Conservation (phyloP, 53 echinoderm and acorn worm species). For the Arbacia lixula region DNA sequence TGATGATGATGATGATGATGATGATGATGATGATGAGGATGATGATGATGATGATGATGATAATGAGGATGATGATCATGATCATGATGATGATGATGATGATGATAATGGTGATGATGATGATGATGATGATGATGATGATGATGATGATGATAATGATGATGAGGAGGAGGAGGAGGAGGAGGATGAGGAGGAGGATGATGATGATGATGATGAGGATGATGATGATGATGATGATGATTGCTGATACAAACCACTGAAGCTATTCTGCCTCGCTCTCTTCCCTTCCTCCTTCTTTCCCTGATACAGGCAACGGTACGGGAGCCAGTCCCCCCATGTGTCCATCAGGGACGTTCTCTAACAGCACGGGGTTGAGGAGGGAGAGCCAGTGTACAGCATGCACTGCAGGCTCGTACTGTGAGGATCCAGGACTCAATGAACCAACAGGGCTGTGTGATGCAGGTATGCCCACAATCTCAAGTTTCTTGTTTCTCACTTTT, state of each 20-base stretch:
- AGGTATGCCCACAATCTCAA: slow-evolving; percentile 69
- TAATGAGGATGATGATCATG: slow-evolving; percentile 4
- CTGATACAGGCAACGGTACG: slow-evolving; percentile 69
- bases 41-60: slow-evolving; percentile 8
- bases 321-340: slow-evolving; percentile 90
- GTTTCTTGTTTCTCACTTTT: too few relatives aligned
- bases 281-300: neutral
- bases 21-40: slow-evolving; percentile 12
- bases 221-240: too few relatives aligned
- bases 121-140: slow-evolving; percentile 28
- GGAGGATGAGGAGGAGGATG: too few relatives aligned
- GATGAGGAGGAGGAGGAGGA: too few relatives aligned
- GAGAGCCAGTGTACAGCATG: slow-evolving; percentile 75
- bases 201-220: too few relatives aligned
- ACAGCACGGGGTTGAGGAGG: slow-evolving; percentile 71
- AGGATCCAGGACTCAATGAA: slow-evolving; percentile 74
- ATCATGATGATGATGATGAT: neutral
- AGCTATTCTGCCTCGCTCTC: neutral
- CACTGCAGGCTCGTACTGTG: slow-evolving; percentile 93
- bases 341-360: slow-evolving; percentile 83
- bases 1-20: slow-evolving; percentile 29
- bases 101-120: slow-evolving; percentile 6
- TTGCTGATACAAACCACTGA: too few relatives aligned
- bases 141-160: slow-evolving; percentile 33
- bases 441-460: slow-evolving; percentile 90